A percentile compares a stretch with the other conserved stretches of the same genome.
phyloP scores from a whole-genome alignment of 1,140 invertebrate genomes.

The Eriosoma lanigerum region DNA sequence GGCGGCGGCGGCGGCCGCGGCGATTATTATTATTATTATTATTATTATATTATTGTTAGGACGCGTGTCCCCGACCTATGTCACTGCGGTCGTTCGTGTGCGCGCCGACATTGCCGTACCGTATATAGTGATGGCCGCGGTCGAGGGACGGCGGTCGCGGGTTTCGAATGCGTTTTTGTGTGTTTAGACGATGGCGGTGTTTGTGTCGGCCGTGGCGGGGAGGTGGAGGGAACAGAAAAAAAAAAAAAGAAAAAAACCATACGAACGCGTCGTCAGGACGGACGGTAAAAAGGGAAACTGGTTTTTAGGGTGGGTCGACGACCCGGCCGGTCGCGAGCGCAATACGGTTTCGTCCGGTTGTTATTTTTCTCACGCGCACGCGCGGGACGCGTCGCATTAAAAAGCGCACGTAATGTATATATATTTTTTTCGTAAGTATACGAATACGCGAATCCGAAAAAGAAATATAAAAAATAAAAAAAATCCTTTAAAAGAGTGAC shows the following conservation, averaged over 20 bases:
- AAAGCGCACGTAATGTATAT: neutral
- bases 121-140: too few relatives aligned
- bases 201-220: too few relatives aligned
- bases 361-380: neutral
- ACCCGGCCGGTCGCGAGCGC: neutral
- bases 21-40: too few relatives aligned
- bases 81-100: constrained; percentile 35
- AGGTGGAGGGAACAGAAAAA: too few relatives aligned
- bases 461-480: constrained; percentile 31
- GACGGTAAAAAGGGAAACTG: constrained; percentile 47
- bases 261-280: neutral
- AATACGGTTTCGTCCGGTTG: constrained; percentile 15
- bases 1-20: neutral
- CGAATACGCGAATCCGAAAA: neutral
- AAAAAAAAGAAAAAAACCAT: too few relatives aligned
- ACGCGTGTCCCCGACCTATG: constrained; percentile 24
- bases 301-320: constrained; percentile 48
- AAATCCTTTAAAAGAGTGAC: too few relatives aligned
- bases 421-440: too few relatives aligned
- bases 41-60: too few relatives aligned
- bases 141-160: too few relatives aligned
- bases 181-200: too few relatives aligned
- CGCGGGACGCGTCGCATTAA: neutral
- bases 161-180: too few relatives aligned
- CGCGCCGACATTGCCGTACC: neutral